Evolutionary conservation across 1,140 invertebrate species (phyloP).

Genomic region (Brachionus sp.): DNA sequence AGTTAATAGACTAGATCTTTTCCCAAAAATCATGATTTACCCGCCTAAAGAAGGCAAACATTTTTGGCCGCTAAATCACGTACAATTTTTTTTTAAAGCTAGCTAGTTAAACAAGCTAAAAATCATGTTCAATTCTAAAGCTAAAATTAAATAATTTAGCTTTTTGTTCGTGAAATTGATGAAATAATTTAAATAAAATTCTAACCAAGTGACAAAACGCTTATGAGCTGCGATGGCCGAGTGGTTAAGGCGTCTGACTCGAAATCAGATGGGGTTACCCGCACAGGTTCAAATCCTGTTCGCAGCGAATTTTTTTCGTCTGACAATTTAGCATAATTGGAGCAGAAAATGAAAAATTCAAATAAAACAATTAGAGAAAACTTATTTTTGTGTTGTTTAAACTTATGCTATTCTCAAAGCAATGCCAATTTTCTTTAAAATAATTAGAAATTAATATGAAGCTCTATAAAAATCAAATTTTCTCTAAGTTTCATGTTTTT

Average conservation of each 20-base stretch:
- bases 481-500: background rate
- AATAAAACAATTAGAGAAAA: background rate
- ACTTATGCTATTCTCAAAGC: background rate
- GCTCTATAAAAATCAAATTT: background rate
- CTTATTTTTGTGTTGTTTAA: background rate
- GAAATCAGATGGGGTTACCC: constrained; percentile 44
- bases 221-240: constrained; percentile 38
- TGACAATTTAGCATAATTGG: background rate
- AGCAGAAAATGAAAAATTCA: background rate
- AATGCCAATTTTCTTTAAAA: background rate
- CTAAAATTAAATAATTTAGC: background rate
- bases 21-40: too few relatives aligned
- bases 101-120: too few relatives aligned
- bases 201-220: background rate
- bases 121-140: background rate
- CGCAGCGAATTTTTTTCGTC: constrained; percentile 28
- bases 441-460: background rate
- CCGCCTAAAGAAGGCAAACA: too few relatives aligned
- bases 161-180: too few relatives aligned
- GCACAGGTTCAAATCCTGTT: constrained; percentile 45
- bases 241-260: constrained; percentile 45
- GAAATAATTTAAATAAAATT: too few relatives aligned
- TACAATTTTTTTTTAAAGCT: too few relatives aligned
- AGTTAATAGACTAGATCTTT: too few relatives aligned
- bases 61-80: too few relatives aligned